These are phyloP conservation scores for Empis stercorea DNA, from an alignment of 2,888 invertebrate genomes.

Conservation along the genomic window DNA sequence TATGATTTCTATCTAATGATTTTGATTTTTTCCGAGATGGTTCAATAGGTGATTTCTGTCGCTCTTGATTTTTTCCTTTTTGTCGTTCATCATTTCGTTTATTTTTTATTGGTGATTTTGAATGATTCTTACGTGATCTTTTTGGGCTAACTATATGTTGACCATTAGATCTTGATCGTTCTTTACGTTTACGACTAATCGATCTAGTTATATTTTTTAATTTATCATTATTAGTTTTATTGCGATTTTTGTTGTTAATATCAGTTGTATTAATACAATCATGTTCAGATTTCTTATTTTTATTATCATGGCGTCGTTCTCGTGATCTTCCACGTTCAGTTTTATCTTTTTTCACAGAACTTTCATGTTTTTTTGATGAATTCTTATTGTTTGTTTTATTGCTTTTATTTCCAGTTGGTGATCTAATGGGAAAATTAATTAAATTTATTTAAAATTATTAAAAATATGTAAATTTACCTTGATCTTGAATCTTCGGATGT, in stretches of 20 bases:
- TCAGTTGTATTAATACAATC: neutral
- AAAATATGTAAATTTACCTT: conserved; percentile 11
- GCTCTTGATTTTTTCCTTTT: conserved; percentile 4
- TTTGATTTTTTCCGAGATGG: neutral
- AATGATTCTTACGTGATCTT: conserved; percentile 5
- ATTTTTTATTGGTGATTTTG: conserved; percentile 6
- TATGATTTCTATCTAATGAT: conserved; percentile 1
- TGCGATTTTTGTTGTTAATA: too few relatives aligned
- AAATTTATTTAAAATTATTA: neutral
- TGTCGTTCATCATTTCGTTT: conserved; percentile 2
- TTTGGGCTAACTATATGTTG: conserved; percentile 8
- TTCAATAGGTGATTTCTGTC: too few relatives aligned
- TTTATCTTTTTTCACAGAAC: conserved; percentile 2
- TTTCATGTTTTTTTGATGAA: conserved; percentile 4
- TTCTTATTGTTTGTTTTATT: conserved; percentile 1
- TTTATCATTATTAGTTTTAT: neutral
- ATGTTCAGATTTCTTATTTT: neutral
- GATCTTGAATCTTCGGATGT: conserved; percentile 43
- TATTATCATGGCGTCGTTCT: conserved; percentile 18
- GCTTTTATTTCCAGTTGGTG: conserved; percentile 1
- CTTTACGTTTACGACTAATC: conserved; percentile 8
- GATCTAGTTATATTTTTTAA: conserved; percentile 10
- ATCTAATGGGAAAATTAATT: neutral
- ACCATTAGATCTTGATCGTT: conserved; percentile 6
- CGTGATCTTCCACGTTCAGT: conserved; percentile 22